Evolutionary conservation across 2,797 vertebrate genomes (phyloP).

Genomic region (Furcifer pardalis): DNA sequence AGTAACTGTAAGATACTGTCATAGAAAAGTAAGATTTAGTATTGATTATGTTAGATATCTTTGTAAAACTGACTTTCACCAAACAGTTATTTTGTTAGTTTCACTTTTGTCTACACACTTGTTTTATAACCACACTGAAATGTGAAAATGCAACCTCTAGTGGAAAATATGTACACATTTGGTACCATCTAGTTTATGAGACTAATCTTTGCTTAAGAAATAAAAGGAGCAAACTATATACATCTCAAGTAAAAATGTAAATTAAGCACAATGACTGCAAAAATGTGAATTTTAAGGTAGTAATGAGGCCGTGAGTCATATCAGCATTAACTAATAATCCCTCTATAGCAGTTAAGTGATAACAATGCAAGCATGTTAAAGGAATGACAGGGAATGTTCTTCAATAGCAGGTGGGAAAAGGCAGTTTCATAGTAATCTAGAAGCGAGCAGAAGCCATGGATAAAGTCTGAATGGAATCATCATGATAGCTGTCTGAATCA

Average conservation of each 20-base stretch:
- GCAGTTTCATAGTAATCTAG: conserved; percentile 56
- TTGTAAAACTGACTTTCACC: conserved; percentile 73
- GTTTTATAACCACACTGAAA: conserved; percentile 75
- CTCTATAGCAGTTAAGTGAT: conserved; percentile 64
- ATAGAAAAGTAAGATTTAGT: conserved; percentile 72
- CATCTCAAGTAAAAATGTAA: conserved; percentile 73
- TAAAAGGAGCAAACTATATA: conserved; percentile 78
- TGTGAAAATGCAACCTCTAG: conserved; percentile 76
- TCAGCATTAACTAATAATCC: conserved; percentile 51
- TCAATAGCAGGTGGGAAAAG: conserved; percentile 56
- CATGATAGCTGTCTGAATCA: conserved; percentile 55
- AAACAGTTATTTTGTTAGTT: conserved; percentile 76
- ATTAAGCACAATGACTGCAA: conserved; percentile 73
- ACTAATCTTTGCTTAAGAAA: conserved; percentile 77
- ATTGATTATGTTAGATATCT: conserved; percentile 75
- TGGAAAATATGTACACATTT: conserved; percentile 79
- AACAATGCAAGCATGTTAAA: conserved; percentile 59
- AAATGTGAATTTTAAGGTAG: conserved; percentile 42
- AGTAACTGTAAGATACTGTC: conserved; percentile 49
- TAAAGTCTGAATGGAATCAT: conserved; percentile 66
- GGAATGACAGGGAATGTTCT: conserved; percentile 56
- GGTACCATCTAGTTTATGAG: conserved; percentile 76
- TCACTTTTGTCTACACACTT: conserved; percentile 81
- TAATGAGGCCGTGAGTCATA: conserved; percentile 60
- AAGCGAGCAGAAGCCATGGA: conserved; percentile 58